Percentiles rank a stretch among this genome's conserved stretches.
phyloP scores from a whole-genome alignment of 2,113 vertebrate genomes.

The Hippocampus abdominalis region DNA sequence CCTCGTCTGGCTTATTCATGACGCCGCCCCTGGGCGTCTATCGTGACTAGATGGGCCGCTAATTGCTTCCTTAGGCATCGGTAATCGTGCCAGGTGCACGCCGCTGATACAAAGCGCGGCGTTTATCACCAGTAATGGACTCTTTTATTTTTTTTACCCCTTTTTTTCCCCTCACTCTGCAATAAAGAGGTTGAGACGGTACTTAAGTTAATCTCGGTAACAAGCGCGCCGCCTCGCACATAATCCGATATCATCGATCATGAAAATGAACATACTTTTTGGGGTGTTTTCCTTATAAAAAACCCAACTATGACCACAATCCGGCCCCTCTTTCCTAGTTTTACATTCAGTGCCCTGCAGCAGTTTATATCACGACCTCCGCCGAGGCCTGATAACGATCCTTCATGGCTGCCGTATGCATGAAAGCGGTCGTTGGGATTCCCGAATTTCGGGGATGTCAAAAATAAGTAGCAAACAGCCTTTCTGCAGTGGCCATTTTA shows the following conservation, averaged over 20 bases:
- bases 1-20: slow-evolving; percentile 63
- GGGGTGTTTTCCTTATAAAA: too few relatives aligned
- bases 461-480: background rate
- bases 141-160: background rate
- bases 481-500: background rate
- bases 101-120: slow-evolving; percentile 67
- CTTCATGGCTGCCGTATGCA: background rate
- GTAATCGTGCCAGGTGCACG: slow-evolving; percentile 70
- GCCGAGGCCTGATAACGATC: background rate
- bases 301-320: slow-evolving; percentile 18
- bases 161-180: slow-evolving; percentile 31
- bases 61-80: slow-evolving; percentile 69
- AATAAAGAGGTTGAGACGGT: slow-evolving; percentile 31
- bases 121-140: slow-evolving; percentile 70
- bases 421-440: background rate
- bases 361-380: background rate
- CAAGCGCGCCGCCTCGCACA: slow-evolving; percentile 61
- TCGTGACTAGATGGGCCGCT: slow-evolving; percentile 52
- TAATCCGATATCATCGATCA: slow-evolving; percentile 58
- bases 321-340: slow-evolving; percentile 21
- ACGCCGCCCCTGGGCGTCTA: slow-evolving; percentile 58
- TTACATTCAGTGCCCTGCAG: slow-evolving; percentile 32
- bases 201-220: slow-evolving; percentile 59
- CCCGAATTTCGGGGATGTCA: background rate
- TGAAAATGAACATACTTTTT: slow-evolving; percentile 65